Evolutionary conservation across 2,888 invertebrate species (phyloP).

Genomic region (Diarsia dahlii): DNA sequence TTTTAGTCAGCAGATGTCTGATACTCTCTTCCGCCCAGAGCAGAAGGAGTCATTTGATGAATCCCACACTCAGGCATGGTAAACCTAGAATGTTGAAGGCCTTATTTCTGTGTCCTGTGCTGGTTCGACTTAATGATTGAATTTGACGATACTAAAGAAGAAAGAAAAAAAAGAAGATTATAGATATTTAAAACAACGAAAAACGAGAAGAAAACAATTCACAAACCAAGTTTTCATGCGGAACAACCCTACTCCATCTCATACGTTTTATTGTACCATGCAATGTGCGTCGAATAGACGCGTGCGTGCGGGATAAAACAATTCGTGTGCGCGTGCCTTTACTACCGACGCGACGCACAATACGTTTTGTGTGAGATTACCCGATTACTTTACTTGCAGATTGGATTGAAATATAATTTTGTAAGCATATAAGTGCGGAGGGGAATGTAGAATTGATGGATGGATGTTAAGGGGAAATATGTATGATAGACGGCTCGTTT

Average conservation of each 20-base stretch:
- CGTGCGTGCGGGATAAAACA: constrained; percentile 81
- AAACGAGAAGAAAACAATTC: not conserved
- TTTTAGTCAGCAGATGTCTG: too few relatives aligned
- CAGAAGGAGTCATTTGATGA: too few relatives aligned
- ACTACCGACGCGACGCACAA: constrained; percentile 67
- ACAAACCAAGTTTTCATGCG: not conserved
- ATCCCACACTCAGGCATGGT: too few relatives aligned
- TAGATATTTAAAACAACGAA: too few relatives aligned
- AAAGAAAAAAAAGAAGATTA: too few relatives aligned
- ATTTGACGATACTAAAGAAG: too few relatives aligned
- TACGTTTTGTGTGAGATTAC: constrained; percentile 77
- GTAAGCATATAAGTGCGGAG: constrained; percentile 45
- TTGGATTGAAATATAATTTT: constrained; percentile 75
- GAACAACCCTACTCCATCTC: constrained; percentile 74
- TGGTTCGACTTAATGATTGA: too few relatives aligned
- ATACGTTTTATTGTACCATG: constrained; percentile 80
- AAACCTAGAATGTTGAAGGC: not conserved
- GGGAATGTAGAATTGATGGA: constrained; percentile 39
- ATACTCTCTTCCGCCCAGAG: too few relatives aligned
- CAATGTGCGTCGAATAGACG: constrained; percentile 83
- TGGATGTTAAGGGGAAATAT: not conserved
- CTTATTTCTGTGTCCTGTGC: not conserved
- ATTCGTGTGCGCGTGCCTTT: constrained; percentile 82
- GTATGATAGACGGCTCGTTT: constrained; percentile 31
- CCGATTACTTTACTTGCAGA: constrained; percentile 81